phyloP scores from a whole-genome alignment of 1,140 invertebrate genomes.

The Zaprionus camerounensis region DNA sequence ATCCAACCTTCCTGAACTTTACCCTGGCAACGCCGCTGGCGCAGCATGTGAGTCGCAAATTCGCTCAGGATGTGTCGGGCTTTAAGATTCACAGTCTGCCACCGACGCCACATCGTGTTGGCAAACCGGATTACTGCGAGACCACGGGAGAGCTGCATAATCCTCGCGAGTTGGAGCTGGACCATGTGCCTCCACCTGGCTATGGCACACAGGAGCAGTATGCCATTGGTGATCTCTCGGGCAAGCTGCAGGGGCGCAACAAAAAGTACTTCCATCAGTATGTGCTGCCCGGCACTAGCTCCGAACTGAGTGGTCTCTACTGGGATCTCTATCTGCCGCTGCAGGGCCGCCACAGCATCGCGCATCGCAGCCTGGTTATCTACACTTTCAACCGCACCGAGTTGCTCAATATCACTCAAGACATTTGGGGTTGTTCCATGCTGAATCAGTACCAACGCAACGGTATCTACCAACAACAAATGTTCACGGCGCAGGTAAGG shows the following conservation, averaged over 20 bases:
- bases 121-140: slow-evolving; percentile 86
- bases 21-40: slow-evolving; percentile 86
- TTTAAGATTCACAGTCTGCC: slow-evolving; percentile 89
- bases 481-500: slow-evolving; percentile 88
- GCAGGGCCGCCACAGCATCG: slow-evolving; percentile 91
- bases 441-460: slow-evolving; percentile 88
- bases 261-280: slow-evolving; percentile 89
- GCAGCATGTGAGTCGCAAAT: slow-evolving; percentile 71
- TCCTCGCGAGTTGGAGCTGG: slow-evolving; percentile 87
- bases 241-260: slow-evolving; percentile 91
- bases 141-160: slow-evolving; percentile 89
- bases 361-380: slow-evolving; percentile 93
- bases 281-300: slow-evolving; percentile 87
- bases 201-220: slow-evolving; percentile 93
- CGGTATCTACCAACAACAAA: slow-evolving; percentile 89
- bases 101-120: slow-evolving; percentile 85
- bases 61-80: slow-evolving; percentile 86
- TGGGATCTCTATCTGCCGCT: slow-evolving; percentile 95
- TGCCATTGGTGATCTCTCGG: slow-evolving; percentile 94
- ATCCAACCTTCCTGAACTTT: slow-evolving; percentile 92
- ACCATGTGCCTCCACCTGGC: slow-evolving; percentile 88
- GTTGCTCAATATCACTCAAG: slow-evolving; percentile 85
- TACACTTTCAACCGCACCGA: slow-evolving; percentile 87
- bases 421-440: slow-evolving; percentile 89
- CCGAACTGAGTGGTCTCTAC: slow-evolving; percentile 89